Conservation (phyloP, 2,888 invertebrate species). For the Ochropacha duplaris region DNA sequence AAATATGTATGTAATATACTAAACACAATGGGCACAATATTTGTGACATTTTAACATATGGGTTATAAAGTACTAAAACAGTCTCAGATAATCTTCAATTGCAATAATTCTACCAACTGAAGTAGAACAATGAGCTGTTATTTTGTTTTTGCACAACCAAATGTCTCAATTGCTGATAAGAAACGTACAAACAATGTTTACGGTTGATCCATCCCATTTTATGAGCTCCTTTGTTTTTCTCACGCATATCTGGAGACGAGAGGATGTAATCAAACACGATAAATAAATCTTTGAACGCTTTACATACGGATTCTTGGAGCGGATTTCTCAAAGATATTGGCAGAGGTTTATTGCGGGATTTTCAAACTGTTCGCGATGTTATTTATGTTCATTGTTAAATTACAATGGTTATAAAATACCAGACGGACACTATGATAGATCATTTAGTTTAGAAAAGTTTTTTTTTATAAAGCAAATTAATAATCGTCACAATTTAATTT, state of each 20-base stretch:
- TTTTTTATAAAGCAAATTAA: too few relatives aligned
- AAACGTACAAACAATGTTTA: slow-evolving; percentile 48
- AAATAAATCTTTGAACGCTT: slow-evolving; percentile 16
- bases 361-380: background rate
- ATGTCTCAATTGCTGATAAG: slow-evolving; percentile 38
- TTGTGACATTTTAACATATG: too few relatives aligned
- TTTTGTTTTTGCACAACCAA: slow-evolving; percentile 14
- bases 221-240: slow-evolving; percentile 53
- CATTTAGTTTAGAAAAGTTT: too few relatives aligned
- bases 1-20: too few relatives aligned
- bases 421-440: too few relatives aligned
- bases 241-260: slow-evolving; percentile 37
- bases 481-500: too few relatives aligned
- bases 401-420: too few relatives aligned
- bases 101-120: slow-evolving; percentile 1
- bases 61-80: background rate
- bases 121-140: slow-evolving; percentile 7
- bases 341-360: background rate
- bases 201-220: slow-evolving; percentile 48
- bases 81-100: background rate
- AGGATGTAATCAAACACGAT: slow-evolving; percentile 32
- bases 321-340: slow-evolving; percentile 11
- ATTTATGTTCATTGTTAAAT: background rate
- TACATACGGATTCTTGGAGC: background rate
- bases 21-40: too few relatives aligned